Base-by-base conservation (phyloP, 23 tunicate genomes). In the Diplosoma virens region DNA sequence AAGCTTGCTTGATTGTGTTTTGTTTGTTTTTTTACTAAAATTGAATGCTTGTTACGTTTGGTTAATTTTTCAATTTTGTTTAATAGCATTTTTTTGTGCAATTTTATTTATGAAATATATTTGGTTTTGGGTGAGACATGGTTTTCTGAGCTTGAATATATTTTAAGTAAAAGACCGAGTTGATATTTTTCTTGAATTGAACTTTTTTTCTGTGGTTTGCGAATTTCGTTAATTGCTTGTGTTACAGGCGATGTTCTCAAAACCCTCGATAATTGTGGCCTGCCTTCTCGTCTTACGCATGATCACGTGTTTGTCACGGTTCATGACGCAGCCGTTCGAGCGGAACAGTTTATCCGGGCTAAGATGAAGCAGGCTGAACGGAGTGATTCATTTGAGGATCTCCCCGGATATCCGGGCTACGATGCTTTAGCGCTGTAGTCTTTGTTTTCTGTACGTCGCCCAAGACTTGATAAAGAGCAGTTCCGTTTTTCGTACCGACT, bases 401-500 rank as follows among this genome's bases (percentile, higher is more conserved):
- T 82, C 48, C 97, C 97, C 47, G 97, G 92, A 0, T 92, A 92
- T 36, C 97, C 97, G 26, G 97, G 97, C 1, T 92, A 80, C 67
- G 97, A 92, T 63, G 72, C 92, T 0, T 71, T 92, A 1, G 90
- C 97, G 17, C 66, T 90, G 29, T 84, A 37, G n/a, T n/a, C n/a
- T n/a, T n/a, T n/a, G n/a, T n/a, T n/a, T n/a, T n/a, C 14, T 41
- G 50, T 41, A 9, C 50, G 50, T 41, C 14, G 9, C 50, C 50
- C 14, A 9, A 17, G 9, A 41, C 50, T 41, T 41, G 50, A 14
- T 14, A 41, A n/a, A n/a, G n/a, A n/a, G n/a, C n/a, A n/a, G n/a
- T n/a, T n/a, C n/a, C n/a, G n/a, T n/a, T n/a, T n/a, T n/a, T n/a
- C n/a, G n/a, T n/a, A n/a, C n/a, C n/a, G n/a, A n/a, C n/a, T n/a